These are phyloP conservation scores for Parasteatoda tepidariorum DNA, from an alignment of 1,140 invertebrate species.

Conservation along the genomic window DNA sequence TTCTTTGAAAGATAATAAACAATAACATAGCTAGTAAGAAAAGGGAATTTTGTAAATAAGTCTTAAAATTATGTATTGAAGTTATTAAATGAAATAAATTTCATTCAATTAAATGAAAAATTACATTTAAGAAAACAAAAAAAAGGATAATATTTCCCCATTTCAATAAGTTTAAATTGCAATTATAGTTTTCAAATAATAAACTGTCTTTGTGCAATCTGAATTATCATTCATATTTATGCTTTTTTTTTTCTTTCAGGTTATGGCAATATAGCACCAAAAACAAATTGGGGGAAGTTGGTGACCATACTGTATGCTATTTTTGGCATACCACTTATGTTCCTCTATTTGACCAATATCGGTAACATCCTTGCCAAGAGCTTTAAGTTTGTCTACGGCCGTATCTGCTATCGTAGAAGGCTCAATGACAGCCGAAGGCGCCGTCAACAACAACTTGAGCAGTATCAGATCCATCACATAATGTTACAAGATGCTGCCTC, in stretches of 20 bases:
- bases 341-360: conserved; percentile 87
- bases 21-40: too few species aligned
- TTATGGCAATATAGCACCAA: conserved; percentile 82
- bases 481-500: conserved; percentile 52
- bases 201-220: too few species aligned
- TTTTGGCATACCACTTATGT: conserved; percentile 84
- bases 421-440: conserved; percentile 7
- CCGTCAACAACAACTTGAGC: conserved; percentile 35
- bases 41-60: too few species aligned
- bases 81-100: too few species aligned
- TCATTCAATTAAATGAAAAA: too few species aligned
- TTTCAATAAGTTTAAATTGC: too few species aligned
- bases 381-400: conserved; percentile 77
- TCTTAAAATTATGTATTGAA: too few species aligned
- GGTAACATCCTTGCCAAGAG: conserved; percentile 81
- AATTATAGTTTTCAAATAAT: too few species aligned
- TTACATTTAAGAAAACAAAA: too few species aligned
- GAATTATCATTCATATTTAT: too few species aligned
- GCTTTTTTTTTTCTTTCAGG: conserved; percentile 71
- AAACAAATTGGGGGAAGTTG: conserved; percentile 80
- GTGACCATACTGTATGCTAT: conserved; percentile 88
- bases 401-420: conserved; percentile 19
- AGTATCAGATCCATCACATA: conserved; percentile 61
- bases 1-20: too few species aligned
- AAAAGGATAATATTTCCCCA: too few species aligned